Conservation (phyloP, 2,888 invertebrate genomes). For the Drosophila fulvimacula region DNA sequence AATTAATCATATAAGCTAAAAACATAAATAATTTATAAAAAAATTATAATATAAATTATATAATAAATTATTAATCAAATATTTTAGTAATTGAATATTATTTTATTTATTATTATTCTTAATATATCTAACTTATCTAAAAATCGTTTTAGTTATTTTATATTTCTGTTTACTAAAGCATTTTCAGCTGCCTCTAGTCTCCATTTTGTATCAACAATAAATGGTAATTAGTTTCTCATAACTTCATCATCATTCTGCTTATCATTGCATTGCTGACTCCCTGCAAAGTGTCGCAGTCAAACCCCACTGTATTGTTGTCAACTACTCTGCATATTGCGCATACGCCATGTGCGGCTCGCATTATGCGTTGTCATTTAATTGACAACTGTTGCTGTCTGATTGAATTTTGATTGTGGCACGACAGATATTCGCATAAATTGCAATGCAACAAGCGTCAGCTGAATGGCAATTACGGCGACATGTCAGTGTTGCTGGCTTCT, state of each 20-base stretch:
- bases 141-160: too few species aligned
- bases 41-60: too few species aligned
- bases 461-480: constrained; percentile 50
- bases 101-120: too few species aligned
- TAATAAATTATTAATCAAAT: too few species aligned
- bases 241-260: neutral
- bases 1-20: too few species aligned
- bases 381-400: constrained; percentile 79
- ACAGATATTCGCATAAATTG: constrained; percentile 58
- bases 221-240: neutral
- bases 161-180: too few species aligned
- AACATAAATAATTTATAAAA: too few species aligned
- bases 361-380: constrained; percentile 43
- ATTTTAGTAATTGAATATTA: too few species aligned
- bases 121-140: too few species aligned
- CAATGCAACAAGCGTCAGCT: constrained; percentile 43
- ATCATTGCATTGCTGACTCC: constrained; percentile 29
- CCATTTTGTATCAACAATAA: neutral
- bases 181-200: neutral
- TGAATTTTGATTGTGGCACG: constrained; percentile 69
- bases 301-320: neutral
- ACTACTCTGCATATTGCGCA: constrained; percentile 51
- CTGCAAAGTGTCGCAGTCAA: constrained; percentile 39
- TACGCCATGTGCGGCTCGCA: constrained; percentile 46
- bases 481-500: constrained; percentile 14